These are phyloP conservation scores for Sitophilus oryzae DNA, from an alignment of 1,140 invertebrate genomes.

Conservation along the genomic window DNA sequence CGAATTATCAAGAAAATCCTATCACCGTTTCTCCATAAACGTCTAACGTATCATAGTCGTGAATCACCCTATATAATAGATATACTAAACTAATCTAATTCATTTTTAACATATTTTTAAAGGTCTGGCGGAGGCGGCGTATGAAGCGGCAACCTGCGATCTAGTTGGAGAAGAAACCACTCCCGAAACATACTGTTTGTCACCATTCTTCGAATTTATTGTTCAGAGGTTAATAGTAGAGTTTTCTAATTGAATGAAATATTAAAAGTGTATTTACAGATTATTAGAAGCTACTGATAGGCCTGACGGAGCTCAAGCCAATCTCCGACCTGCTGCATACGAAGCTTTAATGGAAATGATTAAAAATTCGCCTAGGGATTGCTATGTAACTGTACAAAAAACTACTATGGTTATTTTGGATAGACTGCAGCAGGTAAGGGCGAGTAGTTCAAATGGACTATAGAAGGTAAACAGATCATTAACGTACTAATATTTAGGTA, in stretches of 20 bases:
- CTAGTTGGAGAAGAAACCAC: slow-evolving; percentile 46
- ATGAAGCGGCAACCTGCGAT: slow-evolving; percentile 61
- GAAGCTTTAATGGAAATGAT: slow-evolving; percentile 99
- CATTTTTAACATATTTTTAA: no score
- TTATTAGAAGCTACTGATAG: slow-evolving; percentile 93
- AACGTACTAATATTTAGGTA: slow-evolving; percentile 53
- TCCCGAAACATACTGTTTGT: slow-evolving; percentile 91
- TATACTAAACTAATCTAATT: no score
- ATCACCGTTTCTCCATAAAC: no score
- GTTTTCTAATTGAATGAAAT: no score
- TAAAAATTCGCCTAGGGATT: slow-evolving; percentile 97
- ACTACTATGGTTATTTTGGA: slow-evolving; percentile 96
- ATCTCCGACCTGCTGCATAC: slow-evolving; percentile 93
- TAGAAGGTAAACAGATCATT: background rate
- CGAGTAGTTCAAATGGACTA: background rate
- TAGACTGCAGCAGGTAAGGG: slow-evolving; percentile 66
- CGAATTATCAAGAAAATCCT: no score
- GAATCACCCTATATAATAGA: no score
- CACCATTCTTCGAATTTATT: slow-evolving; percentile 89
- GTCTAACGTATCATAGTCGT: no score
- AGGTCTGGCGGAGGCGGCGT: slow-evolving; percentile 95
- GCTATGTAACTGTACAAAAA: slow-evolving; percentile 92
- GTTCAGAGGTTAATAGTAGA: slow-evolving; percentile 81
- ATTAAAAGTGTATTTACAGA: no score
- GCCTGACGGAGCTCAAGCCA: slow-evolving; percentile 78